These are phyloP conservation scores for Miniopterus natalensis DNA, from an alignment of 2,113 vertebrate genomes.

Conservation along the genomic window DNA sequence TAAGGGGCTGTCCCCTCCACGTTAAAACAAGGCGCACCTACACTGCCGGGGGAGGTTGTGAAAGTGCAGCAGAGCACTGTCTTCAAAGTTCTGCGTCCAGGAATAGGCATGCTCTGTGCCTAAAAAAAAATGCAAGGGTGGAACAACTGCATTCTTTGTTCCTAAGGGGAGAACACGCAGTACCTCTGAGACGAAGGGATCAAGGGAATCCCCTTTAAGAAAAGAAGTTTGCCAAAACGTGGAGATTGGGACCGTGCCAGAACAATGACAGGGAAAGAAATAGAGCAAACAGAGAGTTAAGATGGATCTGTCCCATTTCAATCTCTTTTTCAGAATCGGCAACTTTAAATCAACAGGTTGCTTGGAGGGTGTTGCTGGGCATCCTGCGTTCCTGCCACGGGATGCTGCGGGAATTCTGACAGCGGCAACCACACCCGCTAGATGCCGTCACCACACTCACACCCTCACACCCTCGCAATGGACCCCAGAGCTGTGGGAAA, in stretches of 20 bases:
- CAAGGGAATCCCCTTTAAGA: constrained; percentile 15
- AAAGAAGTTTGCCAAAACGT: neutral
- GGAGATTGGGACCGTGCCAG: constrained; percentile 4
- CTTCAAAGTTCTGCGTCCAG: neutral
- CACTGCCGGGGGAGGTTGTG: neutral
- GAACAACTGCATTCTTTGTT: neutral
- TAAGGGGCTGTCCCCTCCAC: neutral
- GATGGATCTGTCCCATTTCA: neutral
- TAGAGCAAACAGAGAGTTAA: neutral
- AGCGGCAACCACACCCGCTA: neutral
- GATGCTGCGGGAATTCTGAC: neutral
- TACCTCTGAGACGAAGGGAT: constrained; percentile 10
- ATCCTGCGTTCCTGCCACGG: neutral
- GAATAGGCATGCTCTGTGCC: neutral
- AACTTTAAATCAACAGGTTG: neutral
- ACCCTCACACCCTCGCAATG: neutral
- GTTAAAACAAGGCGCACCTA: neutral
- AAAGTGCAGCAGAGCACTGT: neutral
- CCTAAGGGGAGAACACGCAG: neutral
- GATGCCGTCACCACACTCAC: neutral
- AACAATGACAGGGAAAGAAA: neutral
- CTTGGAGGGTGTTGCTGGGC: neutral
- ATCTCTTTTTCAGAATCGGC: neutral
- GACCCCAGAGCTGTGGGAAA: constrained; percentile 65
- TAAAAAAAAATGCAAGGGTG: neutral